These are phyloP conservation scores for Corythornis cristatus DNA, from an alignment of 2,113 vertebrate genomes.

Conservation along the genomic window DNA sequence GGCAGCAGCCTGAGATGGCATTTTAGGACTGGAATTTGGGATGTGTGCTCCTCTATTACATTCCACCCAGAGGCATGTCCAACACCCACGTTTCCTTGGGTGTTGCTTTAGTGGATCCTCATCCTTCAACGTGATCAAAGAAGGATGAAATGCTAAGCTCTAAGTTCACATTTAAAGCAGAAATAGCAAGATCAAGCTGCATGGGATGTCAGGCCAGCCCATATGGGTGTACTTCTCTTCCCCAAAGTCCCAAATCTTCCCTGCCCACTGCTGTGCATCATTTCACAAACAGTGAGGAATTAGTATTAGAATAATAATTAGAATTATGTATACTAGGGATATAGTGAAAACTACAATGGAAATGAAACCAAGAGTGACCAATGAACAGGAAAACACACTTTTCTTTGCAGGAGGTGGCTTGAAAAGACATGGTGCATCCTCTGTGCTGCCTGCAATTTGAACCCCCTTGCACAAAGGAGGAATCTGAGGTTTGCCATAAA, in stretches of 20 bases:
- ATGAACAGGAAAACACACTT: not conserved
- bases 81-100: not conserved
- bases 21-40: not conserved
- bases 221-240: not conserved
- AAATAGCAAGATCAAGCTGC: not conserved
- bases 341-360: not conserved
- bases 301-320: too few relatives aligned
- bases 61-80: not conserved
- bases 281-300: not conserved
- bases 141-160: not conserved
- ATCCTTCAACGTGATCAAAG: not conserved
- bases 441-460: not conserved
- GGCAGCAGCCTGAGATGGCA: not conserved
- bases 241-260: not conserved
- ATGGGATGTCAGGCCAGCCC: not conserved
- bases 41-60: not conserved
- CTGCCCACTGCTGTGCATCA: not conserved
- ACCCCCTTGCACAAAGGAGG: not conserved
- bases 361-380: not conserved
- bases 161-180: not conserved
- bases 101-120: not conserved
- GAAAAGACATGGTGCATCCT: not conserved
- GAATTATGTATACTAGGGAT: too few relatives aligned
- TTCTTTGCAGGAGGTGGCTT: not conserved
- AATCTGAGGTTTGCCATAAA: not conserved